A percentile compares a stretch with the other conserved stretches of the same genome.
Conservation (phyloP, 2,888 invertebrate genomes). For the Eubasilissa splendida region DNA sequence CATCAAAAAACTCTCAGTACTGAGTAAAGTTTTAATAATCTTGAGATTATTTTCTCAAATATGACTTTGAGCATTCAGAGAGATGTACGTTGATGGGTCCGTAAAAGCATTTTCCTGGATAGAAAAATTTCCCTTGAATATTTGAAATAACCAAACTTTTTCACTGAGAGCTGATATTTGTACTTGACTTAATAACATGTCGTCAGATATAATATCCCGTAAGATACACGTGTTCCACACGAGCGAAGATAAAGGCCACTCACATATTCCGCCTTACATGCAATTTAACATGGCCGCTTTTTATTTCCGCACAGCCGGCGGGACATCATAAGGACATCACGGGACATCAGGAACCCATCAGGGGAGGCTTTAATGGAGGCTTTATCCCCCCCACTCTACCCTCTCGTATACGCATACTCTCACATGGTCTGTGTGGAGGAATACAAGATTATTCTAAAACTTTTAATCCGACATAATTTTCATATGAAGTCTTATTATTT, state of each 20-base stretch:
- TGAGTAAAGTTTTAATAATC: too few relatives aligned
- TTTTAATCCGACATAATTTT: constrained; percentile 21
- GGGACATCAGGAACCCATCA: constrained; percentile 71
- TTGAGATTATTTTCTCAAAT: too few relatives aligned
- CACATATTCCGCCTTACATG: constrained; percentile 50
- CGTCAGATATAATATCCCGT: constrained; percentile 9
- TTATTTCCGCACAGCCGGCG: constrained; percentile 23
- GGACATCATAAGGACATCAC: constrained; percentile 71
- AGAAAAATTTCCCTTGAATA: not conserved
- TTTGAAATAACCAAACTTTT: not conserved
- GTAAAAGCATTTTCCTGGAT: too few relatives aligned
- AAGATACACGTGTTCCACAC: constrained; percentile 13
- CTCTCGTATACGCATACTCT: not conserved
- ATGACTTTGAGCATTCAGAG: too few relatives aligned
- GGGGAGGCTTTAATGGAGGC: constrained; percentile 58
- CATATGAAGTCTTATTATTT: too few relatives aligned
- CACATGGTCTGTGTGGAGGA: not conserved
- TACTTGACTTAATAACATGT: constrained; percentile 18
- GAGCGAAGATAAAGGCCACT: constrained; percentile 49
- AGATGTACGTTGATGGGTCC: too few relatives aligned
- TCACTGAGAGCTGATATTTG: not conserved
- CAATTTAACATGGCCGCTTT: constrained; percentile 51
- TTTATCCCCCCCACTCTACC: not conserved
- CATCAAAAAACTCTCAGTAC: too few relatives aligned
- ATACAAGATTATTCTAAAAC: constrained; percentile 29